A percentile compares a stretch with the other conserved stretches of the same genome.
Conservation (phyloP, 2,113 vertebrate species). For the Narcine bancroftii region DNA sequence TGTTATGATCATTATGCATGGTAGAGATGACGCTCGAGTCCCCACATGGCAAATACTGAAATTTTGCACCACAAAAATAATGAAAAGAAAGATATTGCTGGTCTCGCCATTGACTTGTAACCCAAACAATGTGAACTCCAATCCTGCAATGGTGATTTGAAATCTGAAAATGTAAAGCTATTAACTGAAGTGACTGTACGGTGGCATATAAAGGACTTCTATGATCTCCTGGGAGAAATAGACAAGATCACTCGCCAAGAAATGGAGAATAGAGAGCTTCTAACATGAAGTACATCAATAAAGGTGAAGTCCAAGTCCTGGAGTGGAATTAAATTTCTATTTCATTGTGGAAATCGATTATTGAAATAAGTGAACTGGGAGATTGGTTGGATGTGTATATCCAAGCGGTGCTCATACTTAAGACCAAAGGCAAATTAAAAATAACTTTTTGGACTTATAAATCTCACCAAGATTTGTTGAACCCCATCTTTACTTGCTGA, state of each 20-base stretch:
- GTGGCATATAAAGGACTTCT: neutral
- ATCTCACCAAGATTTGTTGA: neutral
- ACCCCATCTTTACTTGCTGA: neutral
- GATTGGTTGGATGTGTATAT: neutral
- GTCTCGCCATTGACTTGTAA: neutral
- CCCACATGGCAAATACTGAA: neutral
- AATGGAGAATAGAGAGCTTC: neutral
- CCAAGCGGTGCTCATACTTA: neutral
- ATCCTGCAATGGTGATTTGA: neutral
- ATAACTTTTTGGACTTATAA: neutral
- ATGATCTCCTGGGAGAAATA: neutral
- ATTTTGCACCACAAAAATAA: neutral
- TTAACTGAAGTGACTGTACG: neutral
- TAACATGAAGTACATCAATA: neutral
- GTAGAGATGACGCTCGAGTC: neutral
- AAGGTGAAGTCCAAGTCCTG: neutral
- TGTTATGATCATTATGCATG: neutral
- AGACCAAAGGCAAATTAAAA: neutral
- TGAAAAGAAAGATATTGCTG: neutral
- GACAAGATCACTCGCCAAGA: neutral
- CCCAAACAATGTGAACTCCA: neutral
- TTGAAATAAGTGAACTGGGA: neutral
- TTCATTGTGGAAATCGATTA: neutral
- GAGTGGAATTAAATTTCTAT: neutral
- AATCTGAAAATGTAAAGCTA: neutral